Conservation (phyloP, 2,888 invertebrate species). For the Tetranychus truncatus region DNA sequence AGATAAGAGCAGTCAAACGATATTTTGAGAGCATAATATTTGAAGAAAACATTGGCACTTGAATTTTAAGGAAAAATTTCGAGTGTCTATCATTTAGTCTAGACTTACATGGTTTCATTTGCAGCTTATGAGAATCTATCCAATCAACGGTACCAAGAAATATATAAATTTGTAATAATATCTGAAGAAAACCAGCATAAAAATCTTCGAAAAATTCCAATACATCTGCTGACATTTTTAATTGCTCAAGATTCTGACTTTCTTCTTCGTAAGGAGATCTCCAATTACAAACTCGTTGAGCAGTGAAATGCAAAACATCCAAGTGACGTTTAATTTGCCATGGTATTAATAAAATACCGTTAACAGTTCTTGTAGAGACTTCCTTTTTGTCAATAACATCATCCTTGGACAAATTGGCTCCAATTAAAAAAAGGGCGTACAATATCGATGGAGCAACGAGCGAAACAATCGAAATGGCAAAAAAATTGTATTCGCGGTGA, state of each 20-base stretch:
- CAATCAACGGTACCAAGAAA: constrained; percentile 16
- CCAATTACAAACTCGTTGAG: constrained; percentile 24
- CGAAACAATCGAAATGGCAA: constrained; percentile 20
- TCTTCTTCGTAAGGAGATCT: constrained; percentile 24
- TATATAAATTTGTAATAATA: constrained; percentile 27
- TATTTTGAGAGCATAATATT: neutral
- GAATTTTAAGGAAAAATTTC: neutral
- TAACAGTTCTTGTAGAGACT: constrained; percentile 24
- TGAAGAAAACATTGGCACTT: no score
- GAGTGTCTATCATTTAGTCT: neutral
- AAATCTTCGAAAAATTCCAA: constrained; percentile 28
- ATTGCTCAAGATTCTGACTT: constrained; percentile 21
- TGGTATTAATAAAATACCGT: constrained; percentile 26
- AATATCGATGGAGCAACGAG: constrained; percentile 24
- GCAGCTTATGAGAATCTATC: constrained; percentile 7
- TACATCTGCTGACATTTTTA: constrained; percentile 25
- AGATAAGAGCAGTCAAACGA: constrained; percentile 1
- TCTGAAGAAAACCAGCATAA: constrained; percentile 27
- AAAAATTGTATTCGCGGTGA: constrained; percentile 6
- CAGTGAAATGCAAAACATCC: constrained; percentile 26
- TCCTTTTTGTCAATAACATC: constrained; percentile 21
- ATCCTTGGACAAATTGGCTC: constrained; percentile 23
- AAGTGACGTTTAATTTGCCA: constrained; percentile 28
- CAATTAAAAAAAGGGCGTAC: constrained; percentile 25
- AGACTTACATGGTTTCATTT: constrained; percentile 15